These are phyloP conservation scores for Dicycla oo DNA, from an alignment of 2,888 invertebrate species.

Conservation along the genomic window DNA sequence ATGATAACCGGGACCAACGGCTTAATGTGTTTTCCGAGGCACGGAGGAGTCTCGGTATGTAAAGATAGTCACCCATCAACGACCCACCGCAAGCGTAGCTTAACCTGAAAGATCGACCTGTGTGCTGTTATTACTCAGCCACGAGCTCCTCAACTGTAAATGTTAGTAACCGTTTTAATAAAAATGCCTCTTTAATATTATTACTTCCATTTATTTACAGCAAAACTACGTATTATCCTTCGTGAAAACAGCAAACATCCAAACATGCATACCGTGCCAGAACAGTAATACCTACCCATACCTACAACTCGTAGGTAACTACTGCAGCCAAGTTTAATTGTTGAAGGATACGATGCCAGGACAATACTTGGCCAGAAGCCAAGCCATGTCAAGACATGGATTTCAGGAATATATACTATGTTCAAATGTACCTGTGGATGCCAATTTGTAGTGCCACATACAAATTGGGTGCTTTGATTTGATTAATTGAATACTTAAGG, in stretches of 20 bases:
- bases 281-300: constrained; percentile 10
- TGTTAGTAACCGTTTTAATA: neutral
- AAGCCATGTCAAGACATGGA: neutral
- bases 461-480: no score
- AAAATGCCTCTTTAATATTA: neutral
- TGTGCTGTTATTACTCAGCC: no score
- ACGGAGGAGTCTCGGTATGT: no score
- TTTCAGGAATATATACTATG: neutral
- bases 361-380: constrained; percentile 6
- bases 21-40: no score
- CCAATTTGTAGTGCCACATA: no score
- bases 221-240: constrained; percentile 28
- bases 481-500: no score
- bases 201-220: neutral
- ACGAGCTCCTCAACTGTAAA: no score
- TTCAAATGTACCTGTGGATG: no score
- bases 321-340: constrained; percentile 9
- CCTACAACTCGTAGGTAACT: constrained; percentile 2
- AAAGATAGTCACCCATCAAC: no score
- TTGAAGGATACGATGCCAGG: constrained; percentile 4
- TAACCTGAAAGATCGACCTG: no score
- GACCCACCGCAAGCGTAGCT: no score
- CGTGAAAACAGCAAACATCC: constrained; percentile 10
- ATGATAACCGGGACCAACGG: no score
- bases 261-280: constrained; percentile 53